Conservation (phyloP, 2,113 vertebrate species). For the Ibidorhyncha struthersii region DNA sequence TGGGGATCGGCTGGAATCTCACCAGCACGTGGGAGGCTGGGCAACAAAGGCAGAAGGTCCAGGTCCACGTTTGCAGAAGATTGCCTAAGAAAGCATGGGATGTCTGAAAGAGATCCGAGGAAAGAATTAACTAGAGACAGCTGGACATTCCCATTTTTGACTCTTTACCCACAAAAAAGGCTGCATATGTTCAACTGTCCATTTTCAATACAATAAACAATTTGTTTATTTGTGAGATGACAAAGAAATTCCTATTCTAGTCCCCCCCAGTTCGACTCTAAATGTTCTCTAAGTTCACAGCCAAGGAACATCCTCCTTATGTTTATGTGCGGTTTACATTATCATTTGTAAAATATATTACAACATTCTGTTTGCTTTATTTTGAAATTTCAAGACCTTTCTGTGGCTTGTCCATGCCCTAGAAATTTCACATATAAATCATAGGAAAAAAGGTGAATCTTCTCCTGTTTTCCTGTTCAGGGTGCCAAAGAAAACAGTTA, state of each 20-base stretch:
- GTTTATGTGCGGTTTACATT: not conserved
- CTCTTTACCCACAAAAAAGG: not conserved
- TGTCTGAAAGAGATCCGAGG: not conserved
- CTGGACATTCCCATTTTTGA: not conserved
- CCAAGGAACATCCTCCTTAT: not conserved
- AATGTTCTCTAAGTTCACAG: not conserved
- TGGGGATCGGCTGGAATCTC: not conserved
- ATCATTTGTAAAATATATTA: not conserved
- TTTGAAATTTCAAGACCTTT: not conserved
- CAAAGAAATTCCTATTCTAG: not conserved
- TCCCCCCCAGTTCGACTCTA: not conserved
- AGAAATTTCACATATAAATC: conserved; percentile 4
- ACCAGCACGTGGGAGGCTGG: not conserved
- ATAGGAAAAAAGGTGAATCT: not conserved
- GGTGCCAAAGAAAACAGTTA: not conserved
- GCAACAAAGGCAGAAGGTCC: not conserved
- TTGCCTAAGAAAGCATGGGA: not conserved
- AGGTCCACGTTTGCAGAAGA: not conserved
- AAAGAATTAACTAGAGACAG: not conserved
- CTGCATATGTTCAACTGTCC: not conserved
- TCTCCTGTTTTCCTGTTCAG: not conserved
- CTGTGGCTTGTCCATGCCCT: not conserved
- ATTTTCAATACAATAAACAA: not conserved
- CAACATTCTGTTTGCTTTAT: not conserved
- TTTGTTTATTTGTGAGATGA: not conserved